Base-by-base conservation (phyloP, 2,888 invertebrate species). In the Volucella bombylans region DNA sequence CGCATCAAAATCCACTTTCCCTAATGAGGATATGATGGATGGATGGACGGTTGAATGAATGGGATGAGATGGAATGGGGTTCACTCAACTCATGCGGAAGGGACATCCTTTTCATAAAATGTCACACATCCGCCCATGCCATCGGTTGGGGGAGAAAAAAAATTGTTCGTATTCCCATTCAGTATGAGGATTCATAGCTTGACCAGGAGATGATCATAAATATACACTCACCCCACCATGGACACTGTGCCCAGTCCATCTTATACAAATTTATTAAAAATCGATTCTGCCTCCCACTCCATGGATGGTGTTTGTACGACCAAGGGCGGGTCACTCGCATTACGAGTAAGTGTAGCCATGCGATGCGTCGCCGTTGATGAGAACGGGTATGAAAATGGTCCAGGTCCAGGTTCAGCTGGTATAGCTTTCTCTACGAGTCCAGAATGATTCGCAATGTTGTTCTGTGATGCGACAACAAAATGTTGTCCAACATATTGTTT, bases 251-350 rank as follows among this genome's bases (percentile, higher is more conserved):
- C 4, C 23, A 23, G 23, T 80, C 73, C 86, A 71, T 86, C 80
- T 78, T 80, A 64, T 64, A 77, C 67, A 69, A 87, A 86, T 86
- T 87, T 87, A 87, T 87, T 87, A 86, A 87, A 87, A 87, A 87
- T 87, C 87, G 86, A 87, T 87, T 86, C 72, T 41, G 61, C 69
- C 45, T 49, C 49, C 54, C 52, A n/a, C 52, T 0, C 39, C 8
- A 11, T 4, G 57, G 43, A 54, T 45, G 65, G 50, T 18, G 62
- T 31, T 31, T 31, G 31, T 31, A 31, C 6, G 31, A 11, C 4
- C n/a, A 49, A 18, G 15, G 54, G 39, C 11, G 49, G 55, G 50
- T 49, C 11, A 72, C 18, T 50, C 57, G 23, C 68, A 79, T 74
- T 57, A 23, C 23, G 23, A 23, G 23, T 31, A 72, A 68, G 69